Evolutionary conservation across 2,113 vertebrate species (phyloP).

Genomic region (Nematolebias whitei): DNA sequence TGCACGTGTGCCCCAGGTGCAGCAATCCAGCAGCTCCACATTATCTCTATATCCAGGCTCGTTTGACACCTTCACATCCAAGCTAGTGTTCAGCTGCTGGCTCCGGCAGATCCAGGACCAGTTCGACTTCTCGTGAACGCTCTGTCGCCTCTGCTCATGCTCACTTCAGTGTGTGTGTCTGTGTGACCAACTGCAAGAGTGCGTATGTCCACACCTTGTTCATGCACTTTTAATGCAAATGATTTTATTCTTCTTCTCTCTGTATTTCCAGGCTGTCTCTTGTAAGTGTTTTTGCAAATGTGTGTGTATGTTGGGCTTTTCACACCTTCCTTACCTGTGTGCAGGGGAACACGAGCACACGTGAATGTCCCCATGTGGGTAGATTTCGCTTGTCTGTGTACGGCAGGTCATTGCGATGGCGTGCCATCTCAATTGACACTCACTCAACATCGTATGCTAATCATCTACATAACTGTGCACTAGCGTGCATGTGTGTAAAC

Average conservation of each 20-base stretch:
- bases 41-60: slow-evolving; percentile 71
- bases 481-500: slow-evolving; percentile 15
- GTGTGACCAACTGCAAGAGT: neutral
- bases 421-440: slow-evolving; percentile 62
- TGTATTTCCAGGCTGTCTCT: slow-evolving; percentile 18
- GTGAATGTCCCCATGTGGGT: slow-evolving; percentile 13
- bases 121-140: slow-evolving; percentile 65
- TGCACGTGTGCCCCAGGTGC: slow-evolving; percentile 58
- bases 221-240: slow-evolving; percentile 55
- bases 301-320: slow-evolving; percentile 32
- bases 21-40: slow-evolving; percentile 60
- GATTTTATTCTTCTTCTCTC: slow-evolving; percentile 41
- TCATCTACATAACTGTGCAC: slow-evolving; percentile 55
- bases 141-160: slow-evolving; percentile 71
- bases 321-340: slow-evolving; percentile 24
- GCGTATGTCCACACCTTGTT: slow-evolving; percentile 41
- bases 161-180: slow-evolving; percentile 54
- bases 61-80: slow-evolving; percentile 70
- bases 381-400: neutral
- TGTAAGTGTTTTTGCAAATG: slow-evolving; percentile 29
- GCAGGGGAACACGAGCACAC: neutral
- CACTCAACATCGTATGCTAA: slow-evolving; percentile 50
- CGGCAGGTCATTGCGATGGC: slow-evolving; percentile 54
- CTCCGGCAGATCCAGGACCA: slow-evolving; percentile 69
- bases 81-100: slow-evolving; percentile 69